phyloP scores from a whole-genome alignment of 2,888 invertebrate genomes.

The Acleris emargana region DNA sequence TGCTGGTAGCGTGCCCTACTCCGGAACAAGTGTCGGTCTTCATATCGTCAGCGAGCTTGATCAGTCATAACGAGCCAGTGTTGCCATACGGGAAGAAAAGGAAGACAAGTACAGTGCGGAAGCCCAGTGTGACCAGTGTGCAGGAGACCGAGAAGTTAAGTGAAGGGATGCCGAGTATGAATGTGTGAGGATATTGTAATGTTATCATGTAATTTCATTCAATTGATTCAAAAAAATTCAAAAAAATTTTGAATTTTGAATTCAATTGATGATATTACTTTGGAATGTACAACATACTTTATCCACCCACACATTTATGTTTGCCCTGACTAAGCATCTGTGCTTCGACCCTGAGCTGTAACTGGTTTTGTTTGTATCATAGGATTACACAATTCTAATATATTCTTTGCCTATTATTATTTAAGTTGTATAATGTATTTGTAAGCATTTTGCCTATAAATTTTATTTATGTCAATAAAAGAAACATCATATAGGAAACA shows the following conservation, averaged over 20 bases:
- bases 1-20: conserved; percentile 95
- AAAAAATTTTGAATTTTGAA: too few species aligned
- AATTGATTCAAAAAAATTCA: too few species aligned
- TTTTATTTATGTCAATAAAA: conserved; percentile 36
- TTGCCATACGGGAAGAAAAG: conserved; percentile 74
- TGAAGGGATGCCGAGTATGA: conserved; percentile 39
- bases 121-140: conserved; percentile 65
- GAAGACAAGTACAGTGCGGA: conserved; percentile 59
- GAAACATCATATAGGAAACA: conserved; percentile 47
- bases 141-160: conserved; percentile 50
- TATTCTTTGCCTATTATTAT: conserved; percentile 9
- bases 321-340: too few species aligned
- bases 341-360: too few species aligned
- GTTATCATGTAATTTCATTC: not conserved
- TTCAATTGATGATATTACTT: too few species aligned
- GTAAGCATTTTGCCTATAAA: conserved; percentile 8
- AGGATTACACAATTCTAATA: not conserved
- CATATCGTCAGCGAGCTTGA: conserved; percentile 90
- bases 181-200: conserved; percentile 14
- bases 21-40: conserved; percentile 96
- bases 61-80: conserved; percentile 76
- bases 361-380: not conserved
- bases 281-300: too few species aligned
- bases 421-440: conserved; percentile 13
- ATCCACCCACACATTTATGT: too few species aligned